These are phyloP conservation scores for Drosophila kohkoa DNA, from an alignment of 1,140 invertebrate genomes.

Conservation along the genomic window DNA sequence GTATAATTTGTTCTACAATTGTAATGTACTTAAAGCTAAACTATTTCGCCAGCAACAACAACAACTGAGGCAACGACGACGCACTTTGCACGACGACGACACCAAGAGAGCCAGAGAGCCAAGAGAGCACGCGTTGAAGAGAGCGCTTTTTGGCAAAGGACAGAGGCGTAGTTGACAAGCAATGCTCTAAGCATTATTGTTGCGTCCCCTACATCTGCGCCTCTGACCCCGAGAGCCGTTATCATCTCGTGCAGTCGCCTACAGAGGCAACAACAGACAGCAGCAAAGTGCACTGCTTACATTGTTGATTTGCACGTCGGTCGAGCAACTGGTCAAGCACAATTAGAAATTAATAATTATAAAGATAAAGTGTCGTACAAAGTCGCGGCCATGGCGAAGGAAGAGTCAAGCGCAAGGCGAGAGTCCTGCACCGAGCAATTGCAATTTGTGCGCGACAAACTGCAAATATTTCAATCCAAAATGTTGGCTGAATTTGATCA, in stretches of 20 bases:
- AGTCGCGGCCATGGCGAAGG: conserved; percentile 37
- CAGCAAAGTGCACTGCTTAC: conserved; percentile 20
- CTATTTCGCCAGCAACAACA: conserved; percentile 29
- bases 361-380: conserved; percentile 1
- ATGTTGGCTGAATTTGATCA: conserved; percentile 72
- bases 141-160: neutral
- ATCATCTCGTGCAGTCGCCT: conserved; percentile 39
- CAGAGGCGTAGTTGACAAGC: conserved; percentile 22
- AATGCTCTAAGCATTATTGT: neutral
- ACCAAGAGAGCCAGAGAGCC: neutral
- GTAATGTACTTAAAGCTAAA: conserved; percentile 44
- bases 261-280: conserved; percentile 25
- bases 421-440: conserved; percentile 38
- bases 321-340: conserved; percentile 14
- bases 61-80: conserved; percentile 14
- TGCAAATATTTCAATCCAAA: conserved; percentile 65
- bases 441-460: conserved; percentile 66
- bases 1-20: conserved; percentile 46
- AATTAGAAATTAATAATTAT: neutral
- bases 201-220: conserved; percentile 11
- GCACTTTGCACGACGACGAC: conserved; percentile 25
- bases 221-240: conserved; percentile 46
- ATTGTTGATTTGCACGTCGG: conserved; percentile 51
- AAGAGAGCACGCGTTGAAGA: conserved; percentile 4
- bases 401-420: neutral